Base-by-base conservation (phyloP, 1,140 invertebrate species). In the Yoshiicerus persimilis region DNA sequence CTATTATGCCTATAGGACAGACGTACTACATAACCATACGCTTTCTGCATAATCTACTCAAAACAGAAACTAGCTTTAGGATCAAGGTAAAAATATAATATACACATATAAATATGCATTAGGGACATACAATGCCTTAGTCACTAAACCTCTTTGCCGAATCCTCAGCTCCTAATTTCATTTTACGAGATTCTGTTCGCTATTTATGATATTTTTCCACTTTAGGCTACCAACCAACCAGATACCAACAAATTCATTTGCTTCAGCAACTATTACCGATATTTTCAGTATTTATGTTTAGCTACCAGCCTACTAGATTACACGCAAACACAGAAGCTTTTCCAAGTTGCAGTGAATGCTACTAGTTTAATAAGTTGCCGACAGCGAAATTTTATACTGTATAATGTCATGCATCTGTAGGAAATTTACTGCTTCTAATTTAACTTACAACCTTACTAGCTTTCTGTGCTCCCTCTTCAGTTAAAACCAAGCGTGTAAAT, bases 191-290 rank as follows among this genome's bases (percentile, higher is more conserved):
- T 80, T 80, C 23, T 30, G 20, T 23, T 32, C 9, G 38, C 75
- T 80, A 36, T 80, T 80, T 80, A 80, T 38, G 75, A 80, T 80
- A 80, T 80, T 80, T 80, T 80, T 80, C 75, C 32, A 36, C 32
- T 38, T 23, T n/a, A 36, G 32, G 5, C 16, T 32, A 36, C 70
- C 27, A 38, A 9, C 27, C 30, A n/a, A 34, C 32, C 20, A 23
- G 30, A 80, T 34, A 36, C 32, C 25, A 30, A 32, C 30, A 70
- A 70, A 70, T 70, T 32, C 66, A 70, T 30, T 70, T 70, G 27
- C 47, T 2, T 16, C 0, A 16, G 20, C n/a, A n/a, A n/a, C 47
- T 56, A 56, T 56, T n/a, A n/a, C 20, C 47, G n/a, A 16, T 70
- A 32, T 27, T 30, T 70, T 5, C 10, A 70, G 25, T 70, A 70